Percentiles rank a stretch among this genome's conserved stretches.
Conservation (phyloP, 2,888 invertebrate species). For the Conops quadrifasciatus region DNA sequence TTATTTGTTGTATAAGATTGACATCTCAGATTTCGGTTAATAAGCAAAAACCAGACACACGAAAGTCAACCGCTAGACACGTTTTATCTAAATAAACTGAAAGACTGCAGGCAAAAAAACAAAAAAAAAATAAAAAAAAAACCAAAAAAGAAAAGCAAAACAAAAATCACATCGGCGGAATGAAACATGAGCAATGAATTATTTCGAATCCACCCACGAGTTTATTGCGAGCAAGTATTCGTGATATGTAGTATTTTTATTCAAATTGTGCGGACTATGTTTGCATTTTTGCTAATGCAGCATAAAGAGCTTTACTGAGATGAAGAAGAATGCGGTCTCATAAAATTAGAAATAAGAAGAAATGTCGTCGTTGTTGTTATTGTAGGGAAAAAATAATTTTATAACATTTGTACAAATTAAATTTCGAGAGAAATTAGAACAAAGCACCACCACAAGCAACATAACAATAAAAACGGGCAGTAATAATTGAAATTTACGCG, state of each 20-base stretch:
- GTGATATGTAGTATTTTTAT: not conserved
- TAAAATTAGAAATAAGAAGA: not conserved
- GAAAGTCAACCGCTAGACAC: not conserved
- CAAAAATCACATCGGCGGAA: not conserved
- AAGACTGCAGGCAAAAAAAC: not conserved
- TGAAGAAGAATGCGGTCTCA: conserved; percentile 2
- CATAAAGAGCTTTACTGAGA: not conserved
- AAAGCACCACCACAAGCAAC: too few relatives aligned
- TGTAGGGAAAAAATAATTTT: too few relatives aligned
- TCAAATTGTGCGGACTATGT: not conserved
- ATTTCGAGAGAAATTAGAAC: too few relatives aligned
- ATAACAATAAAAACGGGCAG: too few relatives aligned
- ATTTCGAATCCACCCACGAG: not conserved
- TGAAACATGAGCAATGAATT: conserved; percentile 1
- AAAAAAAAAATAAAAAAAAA: not conserved
- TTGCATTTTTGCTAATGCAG: not conserved
- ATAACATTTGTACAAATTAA: too few relatives aligned
- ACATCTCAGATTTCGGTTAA: not conserved
- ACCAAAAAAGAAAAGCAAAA: too few relatives aligned
- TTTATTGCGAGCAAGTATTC: not conserved
- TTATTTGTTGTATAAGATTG: not conserved
- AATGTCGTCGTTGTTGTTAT: too few relatives aligned
- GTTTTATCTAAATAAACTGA: conserved; percentile 1
- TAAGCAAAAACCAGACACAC: not conserved
- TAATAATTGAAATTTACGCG: too few relatives aligned